phyloP scores from a whole-genome alignment of 2,888 invertebrate genomes.

The Drosophila subquinaria region DNA sequence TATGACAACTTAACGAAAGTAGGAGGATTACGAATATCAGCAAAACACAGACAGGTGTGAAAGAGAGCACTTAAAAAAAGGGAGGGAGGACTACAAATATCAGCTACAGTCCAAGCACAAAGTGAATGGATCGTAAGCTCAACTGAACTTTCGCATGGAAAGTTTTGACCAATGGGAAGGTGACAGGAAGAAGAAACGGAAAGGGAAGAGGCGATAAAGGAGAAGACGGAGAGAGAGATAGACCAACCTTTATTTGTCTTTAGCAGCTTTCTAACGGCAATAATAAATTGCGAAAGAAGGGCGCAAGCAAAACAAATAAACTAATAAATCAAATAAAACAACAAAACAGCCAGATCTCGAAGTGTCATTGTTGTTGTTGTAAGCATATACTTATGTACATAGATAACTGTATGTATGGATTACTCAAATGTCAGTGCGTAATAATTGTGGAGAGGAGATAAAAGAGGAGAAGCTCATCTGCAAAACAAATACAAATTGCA shows the following conservation, averaged over 20 bases:
- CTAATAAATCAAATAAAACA: slow-evolving; percentile 32
- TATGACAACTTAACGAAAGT: slow-evolving; percentile 24
- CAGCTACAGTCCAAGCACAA: neutral
- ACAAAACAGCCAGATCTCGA: slow-evolving; percentile 14
- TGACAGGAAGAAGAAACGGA: too few species aligned
- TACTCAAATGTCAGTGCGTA: slow-evolving; percentile 34
- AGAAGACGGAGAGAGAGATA: neutral
- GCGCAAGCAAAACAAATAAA: slow-evolving; percentile 40
- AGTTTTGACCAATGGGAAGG: slow-evolving; percentile 4
- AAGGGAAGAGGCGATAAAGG: too few species aligned
- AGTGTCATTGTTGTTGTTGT: neutral
- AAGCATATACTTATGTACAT: neutral
- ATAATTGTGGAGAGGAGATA: slow-evolving; percentile 26
- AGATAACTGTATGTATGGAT: slow-evolving; percentile 18
- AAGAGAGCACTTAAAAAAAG: neutral
- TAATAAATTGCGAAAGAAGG: slow-evolving; percentile 65
- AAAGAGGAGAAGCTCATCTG: slow-evolving; percentile 31
- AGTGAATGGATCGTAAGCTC: slow-evolving; percentile 13
- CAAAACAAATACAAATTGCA: slow-evolving; percentile 48
- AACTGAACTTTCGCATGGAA: slow-evolving; percentile 34
- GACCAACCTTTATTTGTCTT: slow-evolving; percentile 74
- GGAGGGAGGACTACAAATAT: slow-evolving; percentile 10
- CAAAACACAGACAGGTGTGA: slow-evolving; percentile 2
- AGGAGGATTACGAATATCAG: neutral
- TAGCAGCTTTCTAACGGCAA: slow-evolving; percentile 73